These are phyloP conservation scores for Diplodus puntazzo DNA, from an alignment of 2,797 vertebrate species.

Conservation along the genomic window DNA sequence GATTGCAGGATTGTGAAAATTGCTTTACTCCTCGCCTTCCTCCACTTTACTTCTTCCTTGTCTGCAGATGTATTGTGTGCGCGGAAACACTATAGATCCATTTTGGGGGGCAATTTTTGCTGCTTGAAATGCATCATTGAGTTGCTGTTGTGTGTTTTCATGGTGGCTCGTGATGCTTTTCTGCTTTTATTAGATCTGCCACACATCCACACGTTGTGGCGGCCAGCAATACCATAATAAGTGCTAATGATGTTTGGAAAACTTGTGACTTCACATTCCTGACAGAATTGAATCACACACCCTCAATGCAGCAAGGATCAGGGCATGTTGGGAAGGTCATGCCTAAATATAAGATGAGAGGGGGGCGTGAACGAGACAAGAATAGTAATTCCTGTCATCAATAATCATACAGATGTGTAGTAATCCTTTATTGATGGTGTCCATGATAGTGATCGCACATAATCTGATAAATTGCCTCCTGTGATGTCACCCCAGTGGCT, in stretches of 20 bases:
- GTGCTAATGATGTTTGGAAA: constrained; percentile 33
- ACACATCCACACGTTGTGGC: constrained; percentile 1
- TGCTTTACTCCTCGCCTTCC: constrained; percentile 56
- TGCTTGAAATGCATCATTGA: constrained; percentile 1
- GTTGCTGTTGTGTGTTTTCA: not conserved
- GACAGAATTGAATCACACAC: constrained; percentile 30
- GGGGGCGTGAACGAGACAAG: constrained; percentile 3
- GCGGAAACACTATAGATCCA: not conserved
- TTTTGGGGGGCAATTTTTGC: constrained; percentile 8
- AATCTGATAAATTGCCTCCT: too few relatives aligned
- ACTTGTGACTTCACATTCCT: constrained; percentile 62
- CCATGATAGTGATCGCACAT: too few relatives aligned
- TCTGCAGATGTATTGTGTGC: not conserved
- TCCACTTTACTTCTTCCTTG: constrained; percentile 12
- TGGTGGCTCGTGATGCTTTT: not conserved
- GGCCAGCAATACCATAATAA: constrained; percentile 9
- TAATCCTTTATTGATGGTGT: not conserved
- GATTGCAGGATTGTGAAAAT: constrained; percentile 70
- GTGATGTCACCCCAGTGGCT: too few relatives aligned
- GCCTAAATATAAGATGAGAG: constrained; percentile 27
- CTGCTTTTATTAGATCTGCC: not conserved
- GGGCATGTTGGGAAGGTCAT: constrained; percentile 13
- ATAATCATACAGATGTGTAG: not conserved
- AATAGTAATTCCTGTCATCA: not conserved
- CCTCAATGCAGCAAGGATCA: constrained; percentile 9